Percentiles rank a stretch among this genome's conserved stretches.
Conservation (phyloP, 2,888 invertebrate species). For the Parascotia fuliginaria region DNA sequence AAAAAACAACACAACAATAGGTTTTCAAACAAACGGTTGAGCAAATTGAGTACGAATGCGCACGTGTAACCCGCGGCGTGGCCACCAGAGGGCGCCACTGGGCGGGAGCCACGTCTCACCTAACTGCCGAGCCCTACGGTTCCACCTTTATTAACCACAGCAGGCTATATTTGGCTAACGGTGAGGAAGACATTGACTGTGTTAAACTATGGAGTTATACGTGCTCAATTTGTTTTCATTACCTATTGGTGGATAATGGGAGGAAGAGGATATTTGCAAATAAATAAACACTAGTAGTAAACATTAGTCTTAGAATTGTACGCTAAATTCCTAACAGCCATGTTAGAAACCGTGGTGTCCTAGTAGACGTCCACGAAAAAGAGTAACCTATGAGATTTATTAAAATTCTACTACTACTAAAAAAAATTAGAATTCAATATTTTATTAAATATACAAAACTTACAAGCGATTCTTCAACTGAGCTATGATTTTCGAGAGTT, state of each 20-base stretch:
- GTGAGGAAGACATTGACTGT: background rate
- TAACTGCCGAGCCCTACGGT: background rate
- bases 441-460: no score
- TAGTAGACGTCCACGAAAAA: no score
- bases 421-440: no score
- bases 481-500: no score
- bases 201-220: constrained; percentile 21
- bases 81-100: constrained; percentile 48
- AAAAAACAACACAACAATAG: constrained; percentile 42
- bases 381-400: no score
- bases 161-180: no score
- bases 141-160: constrained; percentile 4
- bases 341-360: no score
- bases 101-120: constrained; percentile 30
- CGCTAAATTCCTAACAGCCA: no score
- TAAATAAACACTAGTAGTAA: background rate
- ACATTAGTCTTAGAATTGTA: no score
- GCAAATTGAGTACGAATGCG: constrained; percentile 41
- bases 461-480: no score
- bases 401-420: no score
- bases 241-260: constrained; percentile 18
- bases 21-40: constrained; percentile 40
- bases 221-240: constrained; percentile 18
- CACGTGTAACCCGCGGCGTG: constrained; percentile 40
- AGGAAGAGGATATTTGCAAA: constrained; percentile 19